Evolutionary conservation across 2,888 invertebrate genomes (phyloP).

Genomic region (Plebejus anna): DNA sequence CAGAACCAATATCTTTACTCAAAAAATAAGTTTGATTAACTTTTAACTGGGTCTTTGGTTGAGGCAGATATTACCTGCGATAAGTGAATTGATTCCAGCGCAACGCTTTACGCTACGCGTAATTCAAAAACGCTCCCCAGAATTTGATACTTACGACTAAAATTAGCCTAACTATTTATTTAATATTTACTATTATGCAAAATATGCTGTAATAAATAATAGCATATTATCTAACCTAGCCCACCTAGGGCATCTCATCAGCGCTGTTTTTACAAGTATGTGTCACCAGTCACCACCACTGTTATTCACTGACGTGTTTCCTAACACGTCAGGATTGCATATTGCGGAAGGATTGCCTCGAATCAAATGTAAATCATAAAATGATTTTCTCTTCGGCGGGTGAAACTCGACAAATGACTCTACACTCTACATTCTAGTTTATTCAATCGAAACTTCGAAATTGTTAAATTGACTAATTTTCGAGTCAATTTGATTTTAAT

Average conservation of each 20-base stretch:
- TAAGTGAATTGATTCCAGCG: too few species aligned
- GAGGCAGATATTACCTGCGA: too few species aligned
- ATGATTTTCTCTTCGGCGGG: neutral
- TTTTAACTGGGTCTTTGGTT: too few species aligned
- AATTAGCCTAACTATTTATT: too few species aligned
- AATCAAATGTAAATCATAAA: constrained; percentile 18
- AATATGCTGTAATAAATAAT: neutral
- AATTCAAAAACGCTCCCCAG: too few species aligned
- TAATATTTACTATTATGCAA: too few species aligned
- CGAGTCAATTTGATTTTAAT: neutral
- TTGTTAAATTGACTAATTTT: neutral
- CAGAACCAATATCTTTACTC: too few species aligned
- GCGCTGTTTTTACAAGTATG: neutral
- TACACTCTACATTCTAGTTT: neutral
- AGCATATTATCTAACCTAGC: neutral
- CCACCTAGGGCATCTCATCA: neutral
- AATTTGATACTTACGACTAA: too few species aligned
- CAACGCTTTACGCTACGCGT: too few species aligned
- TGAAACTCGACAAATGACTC: neutral
- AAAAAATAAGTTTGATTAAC: too few species aligned
- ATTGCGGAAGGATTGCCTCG: constrained; percentile 3
- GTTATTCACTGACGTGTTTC: neutral
- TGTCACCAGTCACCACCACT: neutral
- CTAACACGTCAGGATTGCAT: neutral
- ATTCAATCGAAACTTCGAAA: neutral